phyloP scores from a whole-genome alignment of 2,113 vertebrate species.

The Centropus bengalensis region DNA sequence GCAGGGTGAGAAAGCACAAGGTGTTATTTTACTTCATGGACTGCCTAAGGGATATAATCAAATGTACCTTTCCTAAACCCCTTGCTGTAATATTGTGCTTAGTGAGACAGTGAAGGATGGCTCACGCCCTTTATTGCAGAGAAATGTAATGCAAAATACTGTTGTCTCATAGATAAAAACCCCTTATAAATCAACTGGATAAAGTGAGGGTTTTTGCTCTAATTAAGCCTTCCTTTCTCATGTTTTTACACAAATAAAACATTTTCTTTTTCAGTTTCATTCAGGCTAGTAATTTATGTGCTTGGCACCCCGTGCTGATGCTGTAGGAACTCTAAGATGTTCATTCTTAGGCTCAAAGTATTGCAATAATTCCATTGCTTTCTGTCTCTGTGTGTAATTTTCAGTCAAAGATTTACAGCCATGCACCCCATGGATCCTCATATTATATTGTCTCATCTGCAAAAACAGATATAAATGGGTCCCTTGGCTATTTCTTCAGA shows the following conservation, averaged over 20 bases:
- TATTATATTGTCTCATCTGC: slow-evolving; percentile 74
- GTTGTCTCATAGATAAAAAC: slow-evolving; percentile 37
- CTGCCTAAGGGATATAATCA: background rate
- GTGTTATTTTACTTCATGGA: background rate
- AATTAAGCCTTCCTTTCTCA: slow-evolving; percentile 64
- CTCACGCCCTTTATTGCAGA: slow-evolving; percentile 16
- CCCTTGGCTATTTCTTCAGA: slow-evolving; percentile 32
- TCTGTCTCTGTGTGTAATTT: slow-evolving; percentile 68
- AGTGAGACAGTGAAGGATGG: background rate
- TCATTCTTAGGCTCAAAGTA: slow-evolving; percentile 62
- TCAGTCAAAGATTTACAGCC: slow-evolving; percentile 71
- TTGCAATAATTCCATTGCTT: slow-evolving; percentile 57
- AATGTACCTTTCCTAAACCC: background rate
- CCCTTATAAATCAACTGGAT: slow-evolving; percentile 45
- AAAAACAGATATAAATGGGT: slow-evolving; percentile 52
- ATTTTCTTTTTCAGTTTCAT: slow-evolving; percentile 48
- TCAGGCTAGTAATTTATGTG: slow-evolving; percentile 62
- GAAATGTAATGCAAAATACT: background rate
- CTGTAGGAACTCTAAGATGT: slow-evolving; percentile 28
- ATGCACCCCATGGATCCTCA: slow-evolving; percentile 54
- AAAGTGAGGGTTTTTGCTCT: slow-evolving; percentile 51
- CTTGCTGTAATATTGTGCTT: slow-evolving; percentile 3
- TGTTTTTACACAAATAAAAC: slow-evolving; percentile 54
- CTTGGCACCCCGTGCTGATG: slow-evolving; percentile 37
- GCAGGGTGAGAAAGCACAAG: background rate